Base-by-base conservation (phyloP, 2,113 vertebrate genomes). In the Pelvicachromis taeniatus region DNA sequence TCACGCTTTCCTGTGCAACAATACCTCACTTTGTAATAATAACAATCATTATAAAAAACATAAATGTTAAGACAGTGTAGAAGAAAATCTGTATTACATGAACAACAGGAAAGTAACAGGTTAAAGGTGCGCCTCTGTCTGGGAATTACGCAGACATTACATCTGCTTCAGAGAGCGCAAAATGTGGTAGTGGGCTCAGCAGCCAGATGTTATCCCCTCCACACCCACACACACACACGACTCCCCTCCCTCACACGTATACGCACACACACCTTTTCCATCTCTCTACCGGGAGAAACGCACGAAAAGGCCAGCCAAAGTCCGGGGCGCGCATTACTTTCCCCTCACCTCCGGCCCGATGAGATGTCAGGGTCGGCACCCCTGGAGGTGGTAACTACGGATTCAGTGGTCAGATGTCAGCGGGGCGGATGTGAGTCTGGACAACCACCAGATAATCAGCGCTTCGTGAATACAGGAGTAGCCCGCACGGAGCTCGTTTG, bases 201-300 rank as follows among this genome's bases (percentile, higher is more conserved):
- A 81, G 84, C 94, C 95, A 96, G 95, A 96, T 96, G 95, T 95
- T 94, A 75, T 33, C 33, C 75, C 26, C 38, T 5, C 31, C 0
- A 79, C 21, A 75, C 38, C 55, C 78, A 45, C 29, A 4, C 52
- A 40, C 50, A 77, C 78, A 53, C 42, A 48, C 77, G 8, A 54
- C 38, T 21, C 3, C 21, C 29, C 50, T 48, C 79, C 21, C 68
- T 53, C 68, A 26, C 16, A 19, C 82, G 3, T 54, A 7, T 55
- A 50, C 68, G 54, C 56, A 65, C 54, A 87, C 87, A 61, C 85
- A 21, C 70, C 84, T 40, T 75, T 80, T 89, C 82, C 81, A 78
- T 82, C 79, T 89, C 85, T 83, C 63, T 86, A 83, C 23, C 68
- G 53, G 80, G 86, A 83, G 56, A 85, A n/a, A 55, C 70, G 56